Conservation (phyloP, 1,140 invertebrate genomes). For the Argopecten irradians region DNA sequence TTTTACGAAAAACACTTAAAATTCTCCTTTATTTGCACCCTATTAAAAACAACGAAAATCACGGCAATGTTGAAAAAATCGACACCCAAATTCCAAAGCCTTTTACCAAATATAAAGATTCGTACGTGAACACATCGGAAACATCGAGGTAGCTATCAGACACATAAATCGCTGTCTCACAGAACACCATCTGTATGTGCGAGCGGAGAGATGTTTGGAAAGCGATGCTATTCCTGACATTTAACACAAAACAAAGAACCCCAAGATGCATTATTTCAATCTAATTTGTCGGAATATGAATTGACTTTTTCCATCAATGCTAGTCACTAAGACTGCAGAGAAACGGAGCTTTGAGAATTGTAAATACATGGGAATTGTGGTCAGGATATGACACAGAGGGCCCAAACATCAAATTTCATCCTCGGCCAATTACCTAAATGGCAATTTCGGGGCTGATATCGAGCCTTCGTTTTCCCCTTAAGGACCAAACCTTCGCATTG, state of each 20-base stretch:
- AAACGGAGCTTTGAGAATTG: slow-evolving; percentile 4
- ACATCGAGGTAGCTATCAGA: too few species aligned
- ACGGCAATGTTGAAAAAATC: too few species aligned
- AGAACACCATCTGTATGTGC: not conserved
- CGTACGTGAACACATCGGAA: too few species aligned
- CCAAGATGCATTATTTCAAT: slow-evolving; percentile 18
- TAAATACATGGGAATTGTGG: slow-evolving; percentile 11
- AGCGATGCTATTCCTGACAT: not conserved
- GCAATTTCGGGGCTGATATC: slow-evolving; percentile 6
- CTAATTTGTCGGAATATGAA: slow-evolving; percentile 17
- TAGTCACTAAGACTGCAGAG: not conserved
- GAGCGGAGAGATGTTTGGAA: not conserved
- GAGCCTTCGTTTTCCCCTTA: not conserved
- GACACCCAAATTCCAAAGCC: too few species aligned
- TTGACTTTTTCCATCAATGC: slow-evolving; percentile 22
- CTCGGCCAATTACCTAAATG: slow-evolving; percentile 13
- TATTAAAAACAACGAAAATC: too few species aligned
- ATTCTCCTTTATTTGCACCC: too few species aligned
- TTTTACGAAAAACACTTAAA: too few species aligned
- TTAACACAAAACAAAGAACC: slow-evolving; percentile 22
- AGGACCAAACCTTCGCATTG: not conserved
- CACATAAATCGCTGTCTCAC: too few species aligned
- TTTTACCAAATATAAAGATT: too few species aligned
- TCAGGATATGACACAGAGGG: not conserved
- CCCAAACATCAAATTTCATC: slow-evolving; percentile 17